Evolutionary conservation across 1,140 invertebrate species (phyloP).

Genomic region (Lordiphosa stackelbergi): DNA sequence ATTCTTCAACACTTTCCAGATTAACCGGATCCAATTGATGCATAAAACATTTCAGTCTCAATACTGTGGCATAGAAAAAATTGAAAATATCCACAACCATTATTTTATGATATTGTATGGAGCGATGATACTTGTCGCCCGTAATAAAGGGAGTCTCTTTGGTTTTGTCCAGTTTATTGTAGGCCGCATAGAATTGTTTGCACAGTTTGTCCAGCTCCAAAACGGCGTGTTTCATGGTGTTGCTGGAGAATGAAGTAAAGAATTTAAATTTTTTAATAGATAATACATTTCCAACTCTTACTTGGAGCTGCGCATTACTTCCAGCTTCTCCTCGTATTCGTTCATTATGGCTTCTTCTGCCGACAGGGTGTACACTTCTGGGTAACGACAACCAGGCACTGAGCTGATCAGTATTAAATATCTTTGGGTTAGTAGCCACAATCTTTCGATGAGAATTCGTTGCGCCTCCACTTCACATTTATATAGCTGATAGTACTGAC

Average conservation of each 20-base stretch:
- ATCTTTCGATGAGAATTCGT: conserved; percentile 36
- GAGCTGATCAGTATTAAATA: conserved; percentile 58
- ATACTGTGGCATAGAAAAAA: conserved; percentile 39
- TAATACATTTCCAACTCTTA: conserved; percentile 1
- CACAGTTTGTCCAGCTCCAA: conserved; percentile 29
- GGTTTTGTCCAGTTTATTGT: conserved; percentile 32
- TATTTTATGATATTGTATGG: conserved; percentile 41
- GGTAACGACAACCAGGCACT: conserved; percentile 45
- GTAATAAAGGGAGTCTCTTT: conserved; percentile 47
- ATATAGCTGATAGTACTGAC: conserved; percentile 36
- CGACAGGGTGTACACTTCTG: conserved; percentile 56
- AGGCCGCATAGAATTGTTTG: conserved; percentile 42
- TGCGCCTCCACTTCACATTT: conserved; percentile 46
- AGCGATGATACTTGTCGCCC: conserved; percentile 45
- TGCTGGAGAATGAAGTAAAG: conserved; percentile 11
- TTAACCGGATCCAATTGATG: conserved; percentile 58
- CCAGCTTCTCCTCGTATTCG: conserved; percentile 60
- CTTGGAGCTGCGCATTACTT: conserved; percentile 42
- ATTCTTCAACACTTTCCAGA: conserved; percentile 54
- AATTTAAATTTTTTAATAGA: neutral
- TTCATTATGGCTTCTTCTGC: conserved; percentile 60
- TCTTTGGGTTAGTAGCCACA: conserved; percentile 54
- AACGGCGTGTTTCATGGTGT: conserved; percentile 30
- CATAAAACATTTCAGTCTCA: conserved; percentile 55
- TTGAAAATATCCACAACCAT: conserved; percentile 60